These are phyloP conservation scores for Larimichthys crocea DNA, from an alignment of 2,113 vertebrate species.

Conservation along the genomic window DNA sequence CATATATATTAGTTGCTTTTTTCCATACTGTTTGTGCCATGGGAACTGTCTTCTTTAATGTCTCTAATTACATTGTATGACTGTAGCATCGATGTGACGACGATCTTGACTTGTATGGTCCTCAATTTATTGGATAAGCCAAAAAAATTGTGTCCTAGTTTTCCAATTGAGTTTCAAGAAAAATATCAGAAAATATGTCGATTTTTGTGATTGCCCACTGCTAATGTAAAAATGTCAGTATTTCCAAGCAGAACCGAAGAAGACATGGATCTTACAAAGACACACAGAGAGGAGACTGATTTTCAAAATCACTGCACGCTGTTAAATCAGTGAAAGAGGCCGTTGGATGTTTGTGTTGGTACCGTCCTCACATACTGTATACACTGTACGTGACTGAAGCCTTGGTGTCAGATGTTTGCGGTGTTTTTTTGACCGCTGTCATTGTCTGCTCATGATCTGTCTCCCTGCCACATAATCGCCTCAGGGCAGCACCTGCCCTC, in stretches of 20 bases:
- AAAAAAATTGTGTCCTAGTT: not conserved
- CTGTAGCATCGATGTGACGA: not conserved
- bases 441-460: constrained; percentile 35
- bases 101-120: not conserved
- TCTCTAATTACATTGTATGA: not conserved
- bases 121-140: not conserved
- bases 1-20: not conserved
- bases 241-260: not conserved
- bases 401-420: constrained; percentile 11
- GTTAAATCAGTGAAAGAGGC: not conserved
- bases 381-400: constrained; percentile 15
- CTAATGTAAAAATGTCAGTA: not conserved
- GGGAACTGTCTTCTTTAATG: not conserved
- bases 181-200: not conserved
- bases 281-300: not conserved
- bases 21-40: not conserved
- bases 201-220: not conserved
- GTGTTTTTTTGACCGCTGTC: constrained; percentile 24
- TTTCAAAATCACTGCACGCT: not conserved
- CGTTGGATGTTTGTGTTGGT: not conserved
- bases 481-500: constrained; percentile 52
- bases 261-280: not conserved
- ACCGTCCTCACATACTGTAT: not conserved
- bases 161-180: not conserved
- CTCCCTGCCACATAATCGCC: constrained; percentile 44